Evolutionary conservation across 2,113 vertebrate genomes (phyloP), one percentile per base, ranked within the genome.

Genomic region (Paradoxurus hermaphroditus): DNA sequence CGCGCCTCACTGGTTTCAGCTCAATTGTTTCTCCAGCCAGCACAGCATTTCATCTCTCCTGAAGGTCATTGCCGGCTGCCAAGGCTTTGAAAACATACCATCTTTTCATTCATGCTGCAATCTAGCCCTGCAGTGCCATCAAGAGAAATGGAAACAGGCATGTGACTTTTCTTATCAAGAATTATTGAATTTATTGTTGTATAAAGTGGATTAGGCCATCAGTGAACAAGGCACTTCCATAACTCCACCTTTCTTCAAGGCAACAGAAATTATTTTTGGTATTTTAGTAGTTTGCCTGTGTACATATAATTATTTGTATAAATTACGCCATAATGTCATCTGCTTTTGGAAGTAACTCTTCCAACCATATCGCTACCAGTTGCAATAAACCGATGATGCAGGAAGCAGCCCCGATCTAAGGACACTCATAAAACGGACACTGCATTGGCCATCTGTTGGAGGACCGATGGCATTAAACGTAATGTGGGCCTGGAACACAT

Each of bases 21-120:
- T 98, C 97, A 97, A 98, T 98, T 97, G 98, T 98, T 98, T 98
- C 98, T 94, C 98, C 95, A 98, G 98, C 95, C 98, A 98, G 93
- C 82, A 96, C 98, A 99, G 96, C 98, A 97, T 98, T 99, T 98
- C 98, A 98, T 99, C 99, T 98, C 98, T 99, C 96, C 98, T 98
- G 99, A 99, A 99, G 99, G 99, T 99, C 99, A 99, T 59, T 16
- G 62, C 98, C 97, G 97, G 97, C 98, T 98, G 98, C 97, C 97
- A 98, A 97, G 94, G 88, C 98, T 99, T 96, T 96, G 97, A 98
- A 97, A 98, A 98, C 95, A 96, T 95, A 98, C 95, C 95, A 97
- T 98, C 95, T 97, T 98, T 98, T 98, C 98, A 98, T 97, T 98
- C 98, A 98, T 70, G 36, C 95, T 96, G 96, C 98, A 98, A 78